Evolutionary conservation across 2,113 vertebrate species (phyloP), one percentile per base, ranked within the genome.

Genomic region (Sorex fumeus): DNA sequence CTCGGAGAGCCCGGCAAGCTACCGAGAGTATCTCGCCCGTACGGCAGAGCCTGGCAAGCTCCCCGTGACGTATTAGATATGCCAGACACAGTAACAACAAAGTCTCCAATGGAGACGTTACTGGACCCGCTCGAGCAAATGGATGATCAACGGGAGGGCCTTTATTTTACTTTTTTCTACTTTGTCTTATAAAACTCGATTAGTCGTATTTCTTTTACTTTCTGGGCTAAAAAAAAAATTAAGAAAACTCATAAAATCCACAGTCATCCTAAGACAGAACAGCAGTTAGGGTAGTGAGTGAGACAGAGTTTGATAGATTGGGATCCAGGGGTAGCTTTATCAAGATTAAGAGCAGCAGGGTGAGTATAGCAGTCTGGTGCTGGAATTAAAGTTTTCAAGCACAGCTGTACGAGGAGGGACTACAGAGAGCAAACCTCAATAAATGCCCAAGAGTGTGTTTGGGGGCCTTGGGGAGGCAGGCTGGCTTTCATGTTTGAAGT

Each of bases 291-390:
- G 45, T 60, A 28, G 40, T 50, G 25, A 21, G 43, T 84, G 67
- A 88, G 91, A 62, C 62, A 28, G 53, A 47, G 62, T 74, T 60
- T 28, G 23, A 34, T 34, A 94, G 75, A 71, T 13, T 36, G 53
- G 23, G 76, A 62, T 43, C 80, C 80, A 60, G 67, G 67, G 34
- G 47, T 67, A 50, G 53, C 53, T 32, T 72, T 88, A 74, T 92
- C 45, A 90, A 81, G 88, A 83, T 90, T 82, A 66, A 93, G 72
- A 85, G 94, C 82, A 91, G 64, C 93, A 75, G 30, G 88, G 91
- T 45, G 53, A 92, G 92, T 88, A 81, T 62, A 66, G 83, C 93
- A 50, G 34, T 36, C 53, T 43, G 53, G 60, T 77, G 30, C 72
- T 93, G 94, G 79, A 88, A 79, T n/a, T 75, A 72, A 36, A 53